Evolutionary conservation across 2,797 vertebrate species (phyloP).

Genomic region (Dermochelys coriacea): DNA sequence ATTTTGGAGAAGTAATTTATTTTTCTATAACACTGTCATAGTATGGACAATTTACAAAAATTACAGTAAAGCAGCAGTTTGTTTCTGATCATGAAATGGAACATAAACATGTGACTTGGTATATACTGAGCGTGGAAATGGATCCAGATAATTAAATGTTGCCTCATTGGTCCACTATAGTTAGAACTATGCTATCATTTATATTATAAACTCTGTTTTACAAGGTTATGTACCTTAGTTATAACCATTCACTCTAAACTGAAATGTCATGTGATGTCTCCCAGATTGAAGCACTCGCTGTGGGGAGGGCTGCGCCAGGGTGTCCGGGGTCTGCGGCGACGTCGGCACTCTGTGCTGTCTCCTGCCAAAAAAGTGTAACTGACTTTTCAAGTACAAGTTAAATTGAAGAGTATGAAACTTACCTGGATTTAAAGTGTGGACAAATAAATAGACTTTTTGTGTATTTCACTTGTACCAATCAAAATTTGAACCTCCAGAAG

Average conservation of each 20-base stretch:
- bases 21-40: constrained; percentile 10
- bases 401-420: background rate
- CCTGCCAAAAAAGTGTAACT: too few relatives aligned
- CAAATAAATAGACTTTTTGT: background rate
- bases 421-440: background rate
- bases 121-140: background rate
- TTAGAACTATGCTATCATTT: background rate
- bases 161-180: background rate
- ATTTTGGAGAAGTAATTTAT: constrained; percentile 41
- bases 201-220: background rate
- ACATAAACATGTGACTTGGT: background rate
- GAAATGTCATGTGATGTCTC: background rate
- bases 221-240: background rate
- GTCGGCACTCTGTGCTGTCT: too few relatives aligned
- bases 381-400: background rate
- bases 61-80: background rate
- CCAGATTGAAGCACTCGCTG: background rate
- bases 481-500: background rate
- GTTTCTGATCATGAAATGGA: constrained; percentile 33
- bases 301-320: too few relatives aligned
- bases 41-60: constrained; percentile 44
- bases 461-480: background rate
- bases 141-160: background rate
- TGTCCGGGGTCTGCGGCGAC: too few relatives aligned
- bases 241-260: background rate